Evolutionary conservation across 2,113 vertebrate genomes (phyloP).

Genomic region (Eulacestoma nigropectus): DNA sequence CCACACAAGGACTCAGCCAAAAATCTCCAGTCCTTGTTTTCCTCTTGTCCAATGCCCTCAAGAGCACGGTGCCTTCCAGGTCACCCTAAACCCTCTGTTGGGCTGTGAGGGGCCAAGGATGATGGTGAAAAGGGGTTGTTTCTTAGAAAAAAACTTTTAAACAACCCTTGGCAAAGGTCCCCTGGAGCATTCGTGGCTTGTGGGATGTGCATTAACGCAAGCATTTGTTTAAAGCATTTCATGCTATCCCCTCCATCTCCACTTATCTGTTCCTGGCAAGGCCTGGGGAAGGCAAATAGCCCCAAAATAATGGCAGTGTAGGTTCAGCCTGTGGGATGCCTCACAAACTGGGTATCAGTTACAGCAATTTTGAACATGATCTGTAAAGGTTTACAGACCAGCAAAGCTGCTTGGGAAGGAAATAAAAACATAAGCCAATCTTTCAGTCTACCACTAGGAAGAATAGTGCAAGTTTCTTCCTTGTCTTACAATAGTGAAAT

Average conservation of each 20-base stretch:
- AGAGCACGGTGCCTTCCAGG: accelerated
- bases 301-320: neutral
- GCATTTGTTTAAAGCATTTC: neutral
- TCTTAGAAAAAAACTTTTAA: neutral
- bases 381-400: neutral
- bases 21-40: neutral
- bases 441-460: neutral
- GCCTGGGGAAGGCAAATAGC: neutral
- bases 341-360: neutral
- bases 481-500: neutral
- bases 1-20: neutral
- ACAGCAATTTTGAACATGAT: neutral
- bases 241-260: neutral
- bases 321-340: neutral
- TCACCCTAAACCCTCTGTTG: neutral
- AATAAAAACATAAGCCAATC: neutral
- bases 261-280: neutral
- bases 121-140: neutral
- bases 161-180: neutral
- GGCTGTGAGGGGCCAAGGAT: neutral
- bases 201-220: neutral
- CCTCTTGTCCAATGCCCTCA: neutral
- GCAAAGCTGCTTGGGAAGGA: neutral
- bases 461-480: neutral
- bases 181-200: neutral